Conservation (phyloP, 2,888 invertebrate species). For the Chydorus sphaericus region DNA sequence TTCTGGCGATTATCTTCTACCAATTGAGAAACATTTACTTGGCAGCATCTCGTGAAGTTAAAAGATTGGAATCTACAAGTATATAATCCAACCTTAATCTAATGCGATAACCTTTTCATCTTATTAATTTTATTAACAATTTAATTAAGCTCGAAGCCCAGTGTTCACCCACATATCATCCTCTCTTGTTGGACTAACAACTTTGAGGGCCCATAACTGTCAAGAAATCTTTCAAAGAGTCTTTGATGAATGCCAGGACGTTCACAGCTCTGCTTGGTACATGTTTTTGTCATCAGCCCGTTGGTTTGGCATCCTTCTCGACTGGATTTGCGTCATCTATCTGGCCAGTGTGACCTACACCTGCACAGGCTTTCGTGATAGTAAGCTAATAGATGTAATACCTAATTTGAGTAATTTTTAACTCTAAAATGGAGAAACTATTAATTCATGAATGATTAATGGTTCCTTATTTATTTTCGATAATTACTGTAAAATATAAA, state of each 20-base stretch:
- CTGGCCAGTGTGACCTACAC: slow-evolving; percentile 72
- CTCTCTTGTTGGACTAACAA: slow-evolving; percentile 57
- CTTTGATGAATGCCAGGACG: slow-evolving; percentile 25
- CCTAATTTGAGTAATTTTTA: not conserved
- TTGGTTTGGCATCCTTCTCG: slow-evolving; percentile 87
- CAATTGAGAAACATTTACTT: slow-evolving; percentile 31
- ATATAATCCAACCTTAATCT: too few relatives aligned
- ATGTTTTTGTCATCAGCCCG: slow-evolving; percentile 75
- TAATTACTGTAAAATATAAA: too few relatives aligned
- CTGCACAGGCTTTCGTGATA: slow-evolving; percentile 51
- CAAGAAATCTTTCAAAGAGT: slow-evolving; percentile 28
- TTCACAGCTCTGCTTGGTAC: slow-evolving; percentile 82
- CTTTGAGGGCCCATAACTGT: slow-evolving; percentile 40
- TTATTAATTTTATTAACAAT: not conserved
- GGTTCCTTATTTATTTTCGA: not conserved
- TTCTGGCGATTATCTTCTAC: slow-evolving; percentile 29
- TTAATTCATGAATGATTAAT: not conserved
- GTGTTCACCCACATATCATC: slow-evolving; percentile 58
- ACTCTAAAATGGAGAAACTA: not conserved
- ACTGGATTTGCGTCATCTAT: slow-evolving; percentile 72
- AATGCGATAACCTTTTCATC: not conserved
- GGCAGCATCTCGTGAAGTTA: slow-evolving; percentile 32
- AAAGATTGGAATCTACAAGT: slow-evolving; percentile 36
- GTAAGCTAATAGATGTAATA: slow-evolving; percentile 23
- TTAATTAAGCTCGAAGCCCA: slow-evolving; percentile 31